Percentiles rank a stretch among this genome's conserved stretches.
These are phyloP conservation scores for Aramus guarauna DNA, from an alignment of 2,113 vertebrate genomes.

Conservation along the genomic window DNA sequence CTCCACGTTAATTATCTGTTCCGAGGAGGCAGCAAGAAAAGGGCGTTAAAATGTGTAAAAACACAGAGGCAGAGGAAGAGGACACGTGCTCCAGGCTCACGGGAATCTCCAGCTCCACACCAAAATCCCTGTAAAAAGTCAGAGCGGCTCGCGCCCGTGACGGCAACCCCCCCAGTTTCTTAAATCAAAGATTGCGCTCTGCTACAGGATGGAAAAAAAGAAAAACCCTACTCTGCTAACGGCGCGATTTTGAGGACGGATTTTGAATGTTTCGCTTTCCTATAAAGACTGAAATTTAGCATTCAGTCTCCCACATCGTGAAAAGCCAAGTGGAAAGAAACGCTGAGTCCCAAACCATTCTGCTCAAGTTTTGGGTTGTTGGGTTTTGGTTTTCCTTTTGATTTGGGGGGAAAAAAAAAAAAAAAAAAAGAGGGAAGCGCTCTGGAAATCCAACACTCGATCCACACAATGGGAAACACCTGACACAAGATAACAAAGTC, in stretches of 20 bases:
- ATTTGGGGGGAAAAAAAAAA: too few relatives aligned
- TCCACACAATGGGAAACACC: too few relatives aligned
- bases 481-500: too few relatives aligned
- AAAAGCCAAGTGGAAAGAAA: too few relatives aligned
- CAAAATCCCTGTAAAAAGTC: not conserved
- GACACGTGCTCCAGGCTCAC: not conserved
- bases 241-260: not conserved
- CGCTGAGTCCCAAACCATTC: too few relatives aligned
- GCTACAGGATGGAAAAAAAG: too few relatives aligned
- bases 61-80: not conserved
- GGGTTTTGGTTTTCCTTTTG: too few relatives aligned
- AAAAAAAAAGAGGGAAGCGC: too few relatives aligned
- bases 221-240: not conserved
- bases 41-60: fast-evolving
- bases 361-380: too few relatives aligned
- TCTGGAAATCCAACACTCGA: too few relatives aligned
- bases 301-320: too few relatives aligned
- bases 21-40: not conserved
- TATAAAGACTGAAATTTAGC: too few relatives aligned
- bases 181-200: not conserved
- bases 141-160: not conserved
- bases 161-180: not conserved
- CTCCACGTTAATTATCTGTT: not conserved
- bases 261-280: not conserved
- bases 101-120: not conserved